A percentile compares a stretch with the other conserved stretches of the same genome.
Evolutionary conservation across 2,113 vertebrate species (phyloP).

Genomic region (Mohoua ochrocephala): DNA sequence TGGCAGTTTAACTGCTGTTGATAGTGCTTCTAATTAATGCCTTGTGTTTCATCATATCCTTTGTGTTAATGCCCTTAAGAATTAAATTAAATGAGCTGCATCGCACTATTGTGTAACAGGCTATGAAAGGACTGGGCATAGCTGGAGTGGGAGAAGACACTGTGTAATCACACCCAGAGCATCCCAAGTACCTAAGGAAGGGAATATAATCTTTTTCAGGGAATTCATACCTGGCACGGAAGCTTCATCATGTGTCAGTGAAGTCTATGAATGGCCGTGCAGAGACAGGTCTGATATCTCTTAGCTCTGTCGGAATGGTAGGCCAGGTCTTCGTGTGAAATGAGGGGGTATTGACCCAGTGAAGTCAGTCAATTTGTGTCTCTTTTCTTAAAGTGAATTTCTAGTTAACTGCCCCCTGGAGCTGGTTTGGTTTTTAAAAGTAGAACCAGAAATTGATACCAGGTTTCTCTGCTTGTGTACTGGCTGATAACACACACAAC

Average conservation of each 20-base stretch:
- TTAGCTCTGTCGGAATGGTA: background rate
- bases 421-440: background rate
- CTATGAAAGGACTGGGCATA: background rate
- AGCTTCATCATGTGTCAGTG: background rate
- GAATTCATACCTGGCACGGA: background rate
- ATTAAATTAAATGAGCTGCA: background rate
- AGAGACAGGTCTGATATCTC: background rate
- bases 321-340: background rate
- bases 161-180: background rate
- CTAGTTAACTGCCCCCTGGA: background rate
- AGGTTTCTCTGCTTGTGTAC: background rate
- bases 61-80: background rate
- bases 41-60: background rate
- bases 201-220: background rate
- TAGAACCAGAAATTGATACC: background rate
- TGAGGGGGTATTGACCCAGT: background rate
- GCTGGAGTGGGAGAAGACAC: background rate
- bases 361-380: background rate
- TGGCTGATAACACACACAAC: background rate
- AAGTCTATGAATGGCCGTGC: background rate
- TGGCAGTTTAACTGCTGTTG: background rate
- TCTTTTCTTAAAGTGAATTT: background rate
- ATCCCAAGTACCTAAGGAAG: background rate
- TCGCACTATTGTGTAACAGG: background rate
- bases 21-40: background rate